A percentile compares a stretch with the other conserved stretches of the same genome.
phyloP scores from a whole-genome alignment of 2,797 vertebrate species.

The Microctenopoma steveboyesi region DNA sequence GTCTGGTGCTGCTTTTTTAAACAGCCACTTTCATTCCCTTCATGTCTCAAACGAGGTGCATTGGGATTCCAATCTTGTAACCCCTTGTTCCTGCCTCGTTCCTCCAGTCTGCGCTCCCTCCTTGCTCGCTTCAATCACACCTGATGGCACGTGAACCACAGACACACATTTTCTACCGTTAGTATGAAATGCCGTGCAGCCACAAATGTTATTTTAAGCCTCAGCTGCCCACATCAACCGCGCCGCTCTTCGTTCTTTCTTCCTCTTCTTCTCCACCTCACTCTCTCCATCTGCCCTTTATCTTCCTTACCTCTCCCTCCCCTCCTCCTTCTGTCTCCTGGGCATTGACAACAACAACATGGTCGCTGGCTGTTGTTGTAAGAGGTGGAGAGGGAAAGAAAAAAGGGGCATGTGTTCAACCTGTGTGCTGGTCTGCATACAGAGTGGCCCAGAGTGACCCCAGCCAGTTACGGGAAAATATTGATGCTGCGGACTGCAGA shows the following conservation, averaged over 20 bases:
- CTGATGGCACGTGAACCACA: constrained; percentile 22
- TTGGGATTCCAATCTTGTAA: constrained; percentile 65
- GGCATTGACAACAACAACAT: constrained; percentile 30
- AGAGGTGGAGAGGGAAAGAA: constrained; percentile 18
- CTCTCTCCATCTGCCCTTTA: constrained; percentile 20
- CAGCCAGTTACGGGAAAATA: constrained; percentile 24
- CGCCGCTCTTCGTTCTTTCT: constrained; percentile 9
- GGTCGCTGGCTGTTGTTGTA: constrained; percentile 13
- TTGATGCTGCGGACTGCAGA: constrained; percentile 4
- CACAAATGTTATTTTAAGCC: constrained; percentile 45
- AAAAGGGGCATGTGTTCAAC: constrained; percentile 16
- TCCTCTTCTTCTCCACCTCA: background rate
- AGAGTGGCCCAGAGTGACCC: constrained; percentile 37
- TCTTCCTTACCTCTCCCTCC: background rate
- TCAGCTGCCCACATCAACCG: constrained; percentile 21
- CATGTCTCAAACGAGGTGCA: constrained; percentile 52
- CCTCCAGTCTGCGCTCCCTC: constrained; percentile 18
- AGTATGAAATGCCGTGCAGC: constrained; percentile 14
- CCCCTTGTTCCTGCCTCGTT: constrained; percentile 17
- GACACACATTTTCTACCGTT: background rate
- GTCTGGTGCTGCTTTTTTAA: constrained; percentile 55
- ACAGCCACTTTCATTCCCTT: constrained; percentile 55
- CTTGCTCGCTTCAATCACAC: constrained; percentile 12
- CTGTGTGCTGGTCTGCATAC: constrained; percentile 28
- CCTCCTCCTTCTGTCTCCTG: constrained; percentile 5